These are phyloP conservation scores for Pandemis heparana DNA, from an alignment of 2,888 invertebrate genomes.

Conservation along the genomic window DNA sequence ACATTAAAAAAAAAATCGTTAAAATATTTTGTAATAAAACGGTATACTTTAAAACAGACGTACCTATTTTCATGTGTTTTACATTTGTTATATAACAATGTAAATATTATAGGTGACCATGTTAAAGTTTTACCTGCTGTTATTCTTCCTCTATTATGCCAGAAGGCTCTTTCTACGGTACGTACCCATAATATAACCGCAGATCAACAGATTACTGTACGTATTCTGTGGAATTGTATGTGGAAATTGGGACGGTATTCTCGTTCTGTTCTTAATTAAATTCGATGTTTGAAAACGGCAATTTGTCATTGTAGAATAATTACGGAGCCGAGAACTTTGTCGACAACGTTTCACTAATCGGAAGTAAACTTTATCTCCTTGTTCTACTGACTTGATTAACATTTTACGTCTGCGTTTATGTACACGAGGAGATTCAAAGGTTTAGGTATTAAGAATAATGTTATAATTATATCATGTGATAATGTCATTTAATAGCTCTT, in stretches of 20 bases:
- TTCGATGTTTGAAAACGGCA: slow-evolving; percentile 56
- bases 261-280: slow-evolving; percentile 69
- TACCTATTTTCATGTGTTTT: too few relatives aligned
- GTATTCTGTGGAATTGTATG: slow-evolving; percentile 68
- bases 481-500: neutral
- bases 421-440: neutral
- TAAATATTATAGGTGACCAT: neutral
- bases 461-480: neutral
- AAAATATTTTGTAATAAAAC: too few relatives aligned
- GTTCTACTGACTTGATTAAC: slow-evolving; percentile 25
- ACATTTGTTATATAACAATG: too few relatives aligned
- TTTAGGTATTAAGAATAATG: neutral
- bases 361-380: slow-evolving; percentile 35
- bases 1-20: too few relatives aligned
- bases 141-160: neutral
- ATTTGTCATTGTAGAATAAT: slow-evolving; percentile 50
- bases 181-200: slow-evolving; percentile 61
- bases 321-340: slow-evolving; percentile 32
- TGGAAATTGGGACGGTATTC: slow-evolving; percentile 70
- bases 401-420: slow-evolving; percentile 23
- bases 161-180: slow-evolving; percentile 9
- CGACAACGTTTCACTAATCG: slow-evolving; percentile 29
- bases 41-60: too few relatives aligned
- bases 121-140: slow-evolving; percentile 1
- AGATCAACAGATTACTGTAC: slow-evolving; percentile 70